Percentiles rank a stretch among this genome's conserved stretches.
Conservation (phyloP, 2,797 vertebrate species). For the Odontamblyopus lacepedii region DNA sequence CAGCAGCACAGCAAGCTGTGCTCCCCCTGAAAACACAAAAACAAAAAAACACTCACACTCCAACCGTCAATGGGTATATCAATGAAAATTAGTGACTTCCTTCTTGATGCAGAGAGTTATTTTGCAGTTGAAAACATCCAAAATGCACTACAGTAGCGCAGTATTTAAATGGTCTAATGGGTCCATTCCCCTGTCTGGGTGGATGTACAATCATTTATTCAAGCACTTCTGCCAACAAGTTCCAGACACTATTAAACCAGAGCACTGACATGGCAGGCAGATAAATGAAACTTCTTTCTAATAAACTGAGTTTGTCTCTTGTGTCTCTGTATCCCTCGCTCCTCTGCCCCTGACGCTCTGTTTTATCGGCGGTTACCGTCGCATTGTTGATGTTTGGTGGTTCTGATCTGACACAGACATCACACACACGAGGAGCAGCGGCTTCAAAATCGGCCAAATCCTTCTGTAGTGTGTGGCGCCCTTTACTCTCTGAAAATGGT, state of each 20-base stretch:
- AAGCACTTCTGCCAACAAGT: neutral
- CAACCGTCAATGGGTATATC: neutral
- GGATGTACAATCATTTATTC: neutral
- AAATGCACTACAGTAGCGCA: neutral
- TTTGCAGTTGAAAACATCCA: neutral
- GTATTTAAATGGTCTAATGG: neutral
- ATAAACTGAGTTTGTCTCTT: neutral
- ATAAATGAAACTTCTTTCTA: neutral
- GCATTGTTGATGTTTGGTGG: too few relatives aligned
- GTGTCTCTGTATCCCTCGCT: too few relatives aligned
- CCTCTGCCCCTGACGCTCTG: too few relatives aligned
- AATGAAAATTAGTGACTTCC: neutral
- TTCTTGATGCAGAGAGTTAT: neutral
- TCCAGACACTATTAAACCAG: constrained; percentile 3
- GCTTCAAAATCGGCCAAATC: too few relatives aligned
- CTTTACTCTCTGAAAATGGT: too few relatives aligned
- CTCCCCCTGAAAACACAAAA: neutral
- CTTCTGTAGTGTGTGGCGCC: too few relatives aligned
- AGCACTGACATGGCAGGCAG: neutral
- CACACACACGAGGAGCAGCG: too few relatives aligned
- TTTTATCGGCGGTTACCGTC: too few relatives aligned
- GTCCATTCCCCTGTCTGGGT: neutral
- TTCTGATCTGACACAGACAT: too few relatives aligned
- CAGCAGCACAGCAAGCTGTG: neutral
- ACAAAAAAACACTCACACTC: neutral